These are phyloP conservation scores for Cladorhizidae sp. DNA, from an alignment of 37 sponge, comb jelly and placozoan genomes.

Conservation along the genomic window DNA sequence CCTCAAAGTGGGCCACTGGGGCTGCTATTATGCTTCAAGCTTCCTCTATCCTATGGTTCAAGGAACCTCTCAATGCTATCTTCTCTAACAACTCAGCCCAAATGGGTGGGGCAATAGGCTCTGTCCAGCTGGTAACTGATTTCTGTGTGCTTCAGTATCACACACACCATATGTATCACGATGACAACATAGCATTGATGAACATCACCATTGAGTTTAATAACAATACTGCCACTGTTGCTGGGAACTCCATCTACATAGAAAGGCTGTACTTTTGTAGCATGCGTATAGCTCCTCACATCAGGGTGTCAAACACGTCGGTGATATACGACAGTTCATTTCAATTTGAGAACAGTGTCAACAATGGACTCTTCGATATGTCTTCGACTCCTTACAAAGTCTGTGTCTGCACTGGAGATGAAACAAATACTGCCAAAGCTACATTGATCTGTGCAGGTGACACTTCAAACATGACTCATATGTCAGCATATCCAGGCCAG, in stretches of 20 bases:
- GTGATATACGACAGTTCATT: constrained; percentile 9
- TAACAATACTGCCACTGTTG: constrained; percentile 13
- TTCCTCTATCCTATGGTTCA: constrained; percentile 3
- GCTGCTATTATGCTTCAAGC: constrained; percentile 17
- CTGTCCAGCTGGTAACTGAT: neutral
- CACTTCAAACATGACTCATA: neutral
- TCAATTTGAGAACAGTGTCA: neutral
- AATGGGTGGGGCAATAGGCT: constrained; percentile 33
- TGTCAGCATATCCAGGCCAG: constrained; percentile 9
- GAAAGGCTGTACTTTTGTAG: constrained; percentile 8
- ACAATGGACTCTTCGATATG: constrained; percentile 16
- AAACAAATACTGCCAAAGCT: neutral
- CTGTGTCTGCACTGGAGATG: constrained; percentile 5
- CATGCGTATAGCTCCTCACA: neutral
- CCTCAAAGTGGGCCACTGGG: constrained; percentile 8
- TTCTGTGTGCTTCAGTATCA: constrained; percentile 20
- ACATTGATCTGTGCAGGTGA: constrained; percentile 2
- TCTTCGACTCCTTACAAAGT: neutral
- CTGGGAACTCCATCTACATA: constrained; percentile 31
- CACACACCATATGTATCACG: neutral
- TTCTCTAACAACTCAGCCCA: constrained; percentile 21
- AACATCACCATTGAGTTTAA: neutral
- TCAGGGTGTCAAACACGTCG: neutral
- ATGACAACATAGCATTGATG: constrained; percentile 6
- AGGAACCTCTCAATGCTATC: constrained; percentile 5